Evolutionary conservation across 2,797 vertebrate genomes (phyloP), one percentile per base, ranked within the genome.

Genomic region (Perodicticus potto): DNA sequence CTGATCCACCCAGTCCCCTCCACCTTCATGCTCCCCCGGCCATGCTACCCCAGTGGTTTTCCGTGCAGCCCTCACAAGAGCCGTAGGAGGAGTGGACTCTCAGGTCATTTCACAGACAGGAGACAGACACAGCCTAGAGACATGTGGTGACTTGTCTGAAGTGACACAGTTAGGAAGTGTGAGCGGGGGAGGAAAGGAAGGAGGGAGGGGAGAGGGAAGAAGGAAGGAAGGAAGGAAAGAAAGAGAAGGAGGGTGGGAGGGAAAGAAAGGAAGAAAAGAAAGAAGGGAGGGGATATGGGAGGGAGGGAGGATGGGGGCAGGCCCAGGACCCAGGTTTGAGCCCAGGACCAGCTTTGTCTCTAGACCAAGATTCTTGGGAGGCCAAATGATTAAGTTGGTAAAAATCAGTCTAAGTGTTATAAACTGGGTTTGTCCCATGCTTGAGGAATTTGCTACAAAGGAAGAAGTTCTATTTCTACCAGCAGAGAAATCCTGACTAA

Each of bases 401-500:
- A 88, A 91, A 49, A 40, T 65, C 34, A 78, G 61, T 69, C 63
- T 74, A 90, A 94, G 45, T 17, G 22, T 83, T 74, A 0, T 25
- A 57, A 78, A 19, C 34, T 55, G 19, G 13, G 6, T 85, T 81
- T 87, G 29, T 83, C 70, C 23, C 40, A 25, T 49, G 63, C 74
- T 83, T 85, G 45, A 32, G 81, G 16, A 95, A 76, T 84, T 69
- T 88, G 6, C 76, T 32, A 55, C 67, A 57, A 43, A 74, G 19
- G 57, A 43, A 65, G 73, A 94, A 96, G 29, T 1, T 70, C 55
- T 72, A 65, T 81, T 96, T 61, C 40, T 22, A 53, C 61, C n/a
- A 40, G 63, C 49, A 67, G 29, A 87, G 78, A 97, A 89, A 91
- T 12, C 22, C 65, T 57, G n/a, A 92, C 85, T 74, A 93, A 94